Conservation (phyloP, 2,797 vertebrate species). For the Oreonectes daqikongensis region DNA sequence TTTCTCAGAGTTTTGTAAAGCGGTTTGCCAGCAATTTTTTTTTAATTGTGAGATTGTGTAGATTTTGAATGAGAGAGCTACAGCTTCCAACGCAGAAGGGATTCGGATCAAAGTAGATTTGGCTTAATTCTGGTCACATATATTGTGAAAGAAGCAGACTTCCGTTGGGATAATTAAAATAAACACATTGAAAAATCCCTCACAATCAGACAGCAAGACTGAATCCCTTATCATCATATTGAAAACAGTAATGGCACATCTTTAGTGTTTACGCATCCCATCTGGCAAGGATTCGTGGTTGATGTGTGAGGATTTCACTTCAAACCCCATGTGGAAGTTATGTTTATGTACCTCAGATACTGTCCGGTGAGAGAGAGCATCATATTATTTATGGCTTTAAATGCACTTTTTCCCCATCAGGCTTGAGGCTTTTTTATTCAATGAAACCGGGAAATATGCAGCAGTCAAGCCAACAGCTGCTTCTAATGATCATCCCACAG, state of each 20-base stretch:
- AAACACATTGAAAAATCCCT: slow-evolving; percentile 1
- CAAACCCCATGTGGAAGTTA: slow-evolving; percentile 29
- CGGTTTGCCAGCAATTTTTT: not conserved
- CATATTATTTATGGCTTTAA: slow-evolving; percentile 48
- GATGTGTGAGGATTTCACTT: slow-evolving; percentile 13
- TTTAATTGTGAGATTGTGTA: not conserved
- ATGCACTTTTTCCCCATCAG: slow-evolving; percentile 20
- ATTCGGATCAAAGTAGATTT: not conserved
- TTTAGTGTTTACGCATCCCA: not conserved
- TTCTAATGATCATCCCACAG: slow-evolving; percentile 51
- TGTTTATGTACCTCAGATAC: slow-evolving; percentile 37
- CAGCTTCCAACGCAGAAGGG: not conserved
- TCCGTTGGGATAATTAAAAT: not conserved
- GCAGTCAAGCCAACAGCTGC: slow-evolving; percentile 47
- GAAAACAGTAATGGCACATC: slow-evolving; percentile 2
- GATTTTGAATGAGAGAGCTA: slow-evolving; percentile 1
- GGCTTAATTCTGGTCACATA: not conserved
- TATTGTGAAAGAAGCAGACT: not conserved
- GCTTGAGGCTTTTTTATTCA: slow-evolving; percentile 41
- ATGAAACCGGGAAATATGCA: slow-evolving; percentile 35
- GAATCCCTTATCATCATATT: not conserved
- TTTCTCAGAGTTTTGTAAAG: slow-evolving; percentile 3
- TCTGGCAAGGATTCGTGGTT: slow-evolving; percentile 9
- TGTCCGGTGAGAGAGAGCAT: slow-evolving; percentile 49
- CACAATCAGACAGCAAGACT: not conserved